Base-by-base conservation (phyloP, 2,797 vertebrate species). In the Tenualosa thibaudeaui region DNA sequence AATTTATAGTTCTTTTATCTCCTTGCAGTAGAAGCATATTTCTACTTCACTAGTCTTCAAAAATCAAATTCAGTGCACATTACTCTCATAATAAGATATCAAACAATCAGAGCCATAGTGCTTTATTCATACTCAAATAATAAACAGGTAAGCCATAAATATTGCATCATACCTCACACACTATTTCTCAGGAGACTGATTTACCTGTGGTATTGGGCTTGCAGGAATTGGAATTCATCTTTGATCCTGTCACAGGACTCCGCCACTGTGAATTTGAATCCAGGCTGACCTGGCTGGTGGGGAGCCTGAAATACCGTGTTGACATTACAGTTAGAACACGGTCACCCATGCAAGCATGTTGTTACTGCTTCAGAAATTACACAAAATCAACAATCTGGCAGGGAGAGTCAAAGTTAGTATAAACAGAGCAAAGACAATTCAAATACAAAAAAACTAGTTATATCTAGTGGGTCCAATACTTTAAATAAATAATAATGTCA, bases 131-230 rank as follows among this genome's bases (percentile, higher is more conserved):
- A 8, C 19, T 56, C 4, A 56, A 54, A 54, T 22, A 5, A n/a
- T 24, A 7, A 43, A 71, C 24, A 65, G n/a, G 24, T 40, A 12
- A 43, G 40, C 40, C 13, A 43, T 43, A 78, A 46, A 19, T 78
- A 78, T 46, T 78, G 71, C 71, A 46, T 22, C 43, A 43, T 3
- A 19, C 71, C 8, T 46, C 19, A 78, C 71, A 78, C 22, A 43
- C 40, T 7, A 19, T 78, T 40, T 22, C 22, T 5, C 0, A 22
- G 71, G 71, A 78, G 40, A 78, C 19, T 86, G 85, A 75, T 90
- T 96, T 95, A 98, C 97, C 97, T 98, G 96, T 98, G 97, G 93
- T 98, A 98, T 88, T 98, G 97, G 86, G 97, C 97, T 93, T 98
- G 97, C 89, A 98, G 94, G 89, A 98, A 98, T 96, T 98, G 97